A percentile compares a stretch with the other conserved stretches of the same genome.
Conservation (phyloP, 2,113 vertebrate genomes). For the Platysternon megacephalum region DNA sequence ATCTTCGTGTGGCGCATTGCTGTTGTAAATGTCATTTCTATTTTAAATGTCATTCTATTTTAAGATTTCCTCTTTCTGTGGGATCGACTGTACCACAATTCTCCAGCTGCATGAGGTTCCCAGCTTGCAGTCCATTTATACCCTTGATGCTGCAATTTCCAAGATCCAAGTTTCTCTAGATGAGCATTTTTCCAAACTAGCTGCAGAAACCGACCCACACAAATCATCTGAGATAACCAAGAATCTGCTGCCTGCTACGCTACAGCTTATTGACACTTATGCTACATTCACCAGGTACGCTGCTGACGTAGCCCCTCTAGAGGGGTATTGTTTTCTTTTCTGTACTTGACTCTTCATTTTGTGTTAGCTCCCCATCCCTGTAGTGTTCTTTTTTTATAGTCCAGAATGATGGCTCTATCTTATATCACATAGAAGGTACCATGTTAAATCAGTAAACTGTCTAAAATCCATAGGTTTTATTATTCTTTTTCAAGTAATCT, state of each 20-base stretch:
- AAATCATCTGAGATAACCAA: slow-evolving; percentile 95
- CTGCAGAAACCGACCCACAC: slow-evolving; percentile 89
- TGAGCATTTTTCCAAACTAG: slow-evolving; percentile 95
- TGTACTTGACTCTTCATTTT: neutral
- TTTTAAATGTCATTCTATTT: slow-evolving; percentile 29
- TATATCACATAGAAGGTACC: rapidly evolving
- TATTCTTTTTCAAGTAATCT: neutral
- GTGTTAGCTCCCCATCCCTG: neutral
- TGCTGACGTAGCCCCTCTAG: rapidly evolving
- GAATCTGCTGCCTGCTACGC: slow-evolving; percentile 93
- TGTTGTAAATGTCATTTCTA: neutral
- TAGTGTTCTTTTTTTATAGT: neutral
- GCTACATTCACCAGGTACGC: slow-evolving; percentile 91
- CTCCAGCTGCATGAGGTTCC: slow-evolving; percentile 92
- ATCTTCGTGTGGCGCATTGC: neutral
- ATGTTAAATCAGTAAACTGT: neutral
- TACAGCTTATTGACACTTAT: slow-evolving; percentile 94
- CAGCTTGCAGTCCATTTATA: slow-evolving; percentile 95
- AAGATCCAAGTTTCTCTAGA: slow-evolving; percentile 98
- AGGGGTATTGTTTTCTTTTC: neutral
- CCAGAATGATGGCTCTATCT: neutral
- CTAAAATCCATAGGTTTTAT: neutral
- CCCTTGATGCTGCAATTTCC: slow-evolving; percentile 94
- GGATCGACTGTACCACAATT: slow-evolving; percentile 88
- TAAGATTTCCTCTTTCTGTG: slow-evolving; percentile 95